Conservation (phyloP, 2,888 invertebrate species). For the Gisinianus flammeolus region DNA sequence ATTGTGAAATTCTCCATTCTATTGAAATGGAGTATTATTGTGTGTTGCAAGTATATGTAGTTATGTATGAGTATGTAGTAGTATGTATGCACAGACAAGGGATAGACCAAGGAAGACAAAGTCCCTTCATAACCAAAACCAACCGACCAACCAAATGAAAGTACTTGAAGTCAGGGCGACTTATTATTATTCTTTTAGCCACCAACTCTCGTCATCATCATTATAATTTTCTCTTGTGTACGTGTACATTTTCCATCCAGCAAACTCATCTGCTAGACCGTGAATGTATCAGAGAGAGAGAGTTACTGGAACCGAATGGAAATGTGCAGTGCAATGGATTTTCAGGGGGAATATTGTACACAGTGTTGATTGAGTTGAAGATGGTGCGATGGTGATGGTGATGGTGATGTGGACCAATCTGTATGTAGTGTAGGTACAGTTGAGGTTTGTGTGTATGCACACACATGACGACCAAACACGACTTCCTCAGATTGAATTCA, state of each 20-base stretch:
- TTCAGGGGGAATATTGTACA: too few species aligned
- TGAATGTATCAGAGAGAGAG: not conserved
- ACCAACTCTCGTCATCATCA: constrained; percentile 6
- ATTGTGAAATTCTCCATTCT: too few species aligned
- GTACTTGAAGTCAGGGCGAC: constrained; percentile 6
- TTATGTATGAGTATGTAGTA: too few species aligned
- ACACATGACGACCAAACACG: not conserved
- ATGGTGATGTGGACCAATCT: not conserved
- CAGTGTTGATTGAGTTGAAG: not conserved
- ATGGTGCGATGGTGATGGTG: not conserved
- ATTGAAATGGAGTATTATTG: too few species aligned
- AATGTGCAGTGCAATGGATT: not conserved
- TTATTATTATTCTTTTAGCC: constrained; percentile 14
- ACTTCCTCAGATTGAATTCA: constrained; percentile 36
- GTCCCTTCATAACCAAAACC: too few species aligned
- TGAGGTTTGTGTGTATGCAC: not conserved
- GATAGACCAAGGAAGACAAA: too few species aligned
- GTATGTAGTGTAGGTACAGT: not conserved
- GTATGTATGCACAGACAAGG: too few species aligned
- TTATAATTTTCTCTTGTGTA: not conserved
- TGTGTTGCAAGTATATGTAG: too few species aligned
- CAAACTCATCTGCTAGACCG: not conserved
- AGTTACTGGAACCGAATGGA: constrained; percentile 11
- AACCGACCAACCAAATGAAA: too few species aligned
- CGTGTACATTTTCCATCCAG: not conserved